Evolutionary conservation across 2,113 vertebrate species (phyloP), one percentile per base, ranked within the genome.

Genomic region (Nymphicus hollandicus): DNA sequence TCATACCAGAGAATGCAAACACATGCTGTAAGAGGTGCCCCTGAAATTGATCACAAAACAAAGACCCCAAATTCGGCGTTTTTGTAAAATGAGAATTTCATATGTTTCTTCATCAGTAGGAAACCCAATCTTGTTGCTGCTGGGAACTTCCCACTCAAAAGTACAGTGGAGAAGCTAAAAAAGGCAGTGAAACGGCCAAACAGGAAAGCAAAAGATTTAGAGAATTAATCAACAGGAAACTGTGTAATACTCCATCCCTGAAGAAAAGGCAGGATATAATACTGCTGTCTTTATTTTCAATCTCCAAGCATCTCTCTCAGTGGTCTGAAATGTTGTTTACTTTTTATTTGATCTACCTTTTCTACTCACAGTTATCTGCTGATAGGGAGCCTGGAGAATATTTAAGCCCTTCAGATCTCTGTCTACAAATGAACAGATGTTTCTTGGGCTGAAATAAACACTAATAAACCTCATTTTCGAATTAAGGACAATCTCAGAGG

Each of bases 211-310:
- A 68, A 95, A 97, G 82, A 97, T 97, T 97, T 96, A 95, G 80
- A 93, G 81, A 95, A 96, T 95, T 95, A 97, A 97, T 97, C 96
- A 96, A 95, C 61, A 94, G 92, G 91, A 95, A 97, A 71, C 91
- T 89, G 77, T 95, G 79, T 88, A 95, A 83, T 80, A 81, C 70
- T 90, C 81, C 76, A 83, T 96, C 88, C 90, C 94, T 91, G 69
- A 97, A 96, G 95, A 93, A 95, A 97, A 96, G 69, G 18, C 61
- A 89, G 66, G 81, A 72, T 84, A 93, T 81, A 96, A 94, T 43
- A 94, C 93, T 93, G 85, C 91, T 91, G 92, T 95, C 96, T 96
- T 96, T 96, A 95, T 97, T 97, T 89, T 94, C 89, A 89, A 64
- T 60, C 82, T 93, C 83, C 70, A 74, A 97, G 83, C 63, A 80